A percentile compares a stretch with the other conserved stretches of the same genome.
Conservation (phyloP, 2,888 invertebrate species). For the Thysanoteuthis rhombus region DNA sequence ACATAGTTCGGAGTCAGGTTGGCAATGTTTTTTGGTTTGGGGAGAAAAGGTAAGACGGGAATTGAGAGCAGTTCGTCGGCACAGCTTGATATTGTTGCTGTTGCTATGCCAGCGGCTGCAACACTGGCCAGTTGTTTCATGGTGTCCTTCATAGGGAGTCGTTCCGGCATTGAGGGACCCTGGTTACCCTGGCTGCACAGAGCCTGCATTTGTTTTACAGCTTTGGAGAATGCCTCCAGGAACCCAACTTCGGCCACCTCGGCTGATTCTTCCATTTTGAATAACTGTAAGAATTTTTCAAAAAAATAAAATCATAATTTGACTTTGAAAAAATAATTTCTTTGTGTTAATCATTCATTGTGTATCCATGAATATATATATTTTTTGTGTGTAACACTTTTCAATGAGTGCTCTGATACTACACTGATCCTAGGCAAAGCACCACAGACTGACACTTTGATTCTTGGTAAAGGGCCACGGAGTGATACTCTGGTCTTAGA, state of each 20-base stretch:
- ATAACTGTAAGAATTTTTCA: slow-evolving; percentile 50
- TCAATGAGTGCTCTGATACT: too few relatives aligned
- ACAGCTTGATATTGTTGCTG: slow-evolving; percentile 54
- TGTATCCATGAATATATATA: too few relatives aligned
- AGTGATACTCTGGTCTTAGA: too few relatives aligned
- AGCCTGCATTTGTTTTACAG: slow-evolving; percentile 50
- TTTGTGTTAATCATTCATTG: too few relatives aligned
- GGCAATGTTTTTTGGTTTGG: slow-evolving; percentile 26
- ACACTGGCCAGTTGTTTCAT: slow-evolving; percentile 55
- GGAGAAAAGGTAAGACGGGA: slow-evolving; percentile 41
- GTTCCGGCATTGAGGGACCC: slow-evolving; percentile 17
- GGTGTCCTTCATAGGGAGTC: slow-evolving; percentile 39
- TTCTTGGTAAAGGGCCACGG: too few relatives aligned
- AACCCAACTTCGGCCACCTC: slow-evolving; percentile 58
- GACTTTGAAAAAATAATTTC: background rate
- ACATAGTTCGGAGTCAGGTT: slow-evolving; percentile 21
- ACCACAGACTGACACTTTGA: too few relatives aligned
- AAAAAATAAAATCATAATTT: background rate
- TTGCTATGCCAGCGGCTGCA: slow-evolving; percentile 61
- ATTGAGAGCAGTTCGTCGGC: slow-evolving; percentile 57
- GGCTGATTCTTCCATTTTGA: slow-evolving; percentile 54
- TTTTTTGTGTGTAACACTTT: too few relatives aligned
- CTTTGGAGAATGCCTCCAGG: slow-evolving; percentile 52
- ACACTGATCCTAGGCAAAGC: too few relatives aligned
- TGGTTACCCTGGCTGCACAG: slow-evolving; percentile 37